Evolutionary conservation across 2,113 vertebrate species (phyloP), one percentile per base, ranked within the genome.

Genomic region (Macaca nemestrina): DNA sequence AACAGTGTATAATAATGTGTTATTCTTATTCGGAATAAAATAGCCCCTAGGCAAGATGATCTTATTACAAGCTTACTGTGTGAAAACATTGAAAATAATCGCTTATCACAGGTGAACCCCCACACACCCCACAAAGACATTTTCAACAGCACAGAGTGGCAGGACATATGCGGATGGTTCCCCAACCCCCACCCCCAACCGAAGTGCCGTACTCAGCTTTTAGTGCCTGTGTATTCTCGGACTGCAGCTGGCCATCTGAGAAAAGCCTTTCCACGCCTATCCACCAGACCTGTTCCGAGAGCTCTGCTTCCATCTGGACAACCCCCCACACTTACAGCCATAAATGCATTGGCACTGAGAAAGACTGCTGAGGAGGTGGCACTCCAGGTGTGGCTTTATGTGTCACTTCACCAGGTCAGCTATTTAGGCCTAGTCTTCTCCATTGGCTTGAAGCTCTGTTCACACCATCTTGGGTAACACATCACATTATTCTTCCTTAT

Each of bases 401-500:
- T 93, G 35, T 76, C 79, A 80, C 97, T 72, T 9, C 68, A 97
- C 93, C 97, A 3, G 75, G 93, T 94, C 97, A 95, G 64, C 95
- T 95, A 81, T 40, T 61, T 61, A 11, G 94, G 89, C 95, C 94
- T 98, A 98, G 97, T 97, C 97, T 97, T 98, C 97, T 96, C 88
- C 97, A 96, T 57, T 45, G 97, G 97, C 95, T 98, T 96, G 96
- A 95, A 97, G 97, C 25, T 97, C 93, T 88, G 93, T 97, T 98
- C 97, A 72, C 38, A 97, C 93, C 98, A 98, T 93, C 93, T 96
- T 88, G 93, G 95, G 96, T 97, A 97, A 96, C 93, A 98, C 98
- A 97, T 95, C 97, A 97, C 18, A 13, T 96, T 98, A 98, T 98
- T 98, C 98, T 97, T 98, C 96, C 96, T 97, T 98, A 98, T 97